These are phyloP conservation scores for Pararge aegeria DNA, from an alignment of 1,140 invertebrate genomes.

Conservation along the genomic window DNA sequence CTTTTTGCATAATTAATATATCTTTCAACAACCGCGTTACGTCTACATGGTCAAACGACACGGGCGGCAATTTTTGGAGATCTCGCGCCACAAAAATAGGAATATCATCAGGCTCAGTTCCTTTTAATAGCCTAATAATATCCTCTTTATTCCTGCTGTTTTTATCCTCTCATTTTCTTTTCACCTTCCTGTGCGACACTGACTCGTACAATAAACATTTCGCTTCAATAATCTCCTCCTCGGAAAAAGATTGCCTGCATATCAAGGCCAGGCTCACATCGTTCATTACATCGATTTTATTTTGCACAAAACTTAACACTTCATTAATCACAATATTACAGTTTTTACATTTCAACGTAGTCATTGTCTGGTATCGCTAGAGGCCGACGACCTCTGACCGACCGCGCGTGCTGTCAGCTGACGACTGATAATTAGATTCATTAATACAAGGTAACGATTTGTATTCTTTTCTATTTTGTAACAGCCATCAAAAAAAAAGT, in stretches of 20 bases:
- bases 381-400: background rate
- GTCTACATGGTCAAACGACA: constrained; percentile 14
- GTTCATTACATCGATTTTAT: constrained; percentile 21
- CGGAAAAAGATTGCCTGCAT: constrained; percentile 7
- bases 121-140: constrained; percentile 12
- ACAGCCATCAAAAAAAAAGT: no score
- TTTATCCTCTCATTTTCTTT: constrained; percentile 14
- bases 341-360: constrained; percentile 8
- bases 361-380: background rate
- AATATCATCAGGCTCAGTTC: constrained; percentile 5
- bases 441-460: no score
- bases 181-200: background rate
- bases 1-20: background rate
- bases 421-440: no score
- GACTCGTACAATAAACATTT: constrained; percentile 11
- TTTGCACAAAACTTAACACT: constrained; percentile 17
- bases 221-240: constrained; percentile 15
- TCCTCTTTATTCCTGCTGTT: constrained; percentile 11
- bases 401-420: no score
- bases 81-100: constrained; percentile 9
- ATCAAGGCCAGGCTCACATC: constrained; percentile 11
- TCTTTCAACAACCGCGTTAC: constrained; percentile 13
- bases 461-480: no score
- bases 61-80: background rate
- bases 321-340: constrained; percentile 20